Conservation (phyloP, 1,140 invertebrate species). For the Babylonia areolata region DNA sequence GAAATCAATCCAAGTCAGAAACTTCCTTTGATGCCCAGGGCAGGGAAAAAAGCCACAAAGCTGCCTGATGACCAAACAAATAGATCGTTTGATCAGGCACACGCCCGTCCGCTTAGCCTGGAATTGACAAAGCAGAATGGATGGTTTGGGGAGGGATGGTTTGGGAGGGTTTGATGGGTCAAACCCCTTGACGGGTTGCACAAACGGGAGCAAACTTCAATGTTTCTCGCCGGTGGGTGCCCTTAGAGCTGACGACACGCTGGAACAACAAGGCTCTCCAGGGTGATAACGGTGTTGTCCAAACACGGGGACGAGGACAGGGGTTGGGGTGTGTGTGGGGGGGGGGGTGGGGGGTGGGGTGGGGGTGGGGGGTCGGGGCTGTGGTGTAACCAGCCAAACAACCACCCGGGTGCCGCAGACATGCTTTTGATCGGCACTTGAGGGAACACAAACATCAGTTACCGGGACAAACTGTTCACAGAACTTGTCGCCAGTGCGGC, state of each 20-base stretch:
- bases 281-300: slow-evolving; percentile 4
- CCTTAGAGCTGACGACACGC: neutral
- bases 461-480: no score
- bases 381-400: no score
- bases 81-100: neutral
- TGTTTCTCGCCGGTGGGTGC: neutral
- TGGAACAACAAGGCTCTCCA: neutral
- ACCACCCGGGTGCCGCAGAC: no score
- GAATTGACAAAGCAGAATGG: neutral
- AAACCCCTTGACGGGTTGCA: neutral
- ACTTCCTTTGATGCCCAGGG: neutral
- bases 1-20: neutral
- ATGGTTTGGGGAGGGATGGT: neutral
- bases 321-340: no score
- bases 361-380: no score
- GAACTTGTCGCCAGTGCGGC: no score
- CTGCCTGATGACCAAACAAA: neutral
- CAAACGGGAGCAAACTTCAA: neutral
- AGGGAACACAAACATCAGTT: no score
- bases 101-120: neutral
- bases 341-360: no score
- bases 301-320: neutral
- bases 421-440: no score
- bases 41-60: neutral
- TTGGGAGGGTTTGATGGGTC: neutral